Evolutionary conservation across 2,888 invertebrate species (phyloP), one percentile per base, ranked within the genome.

Genomic region (Noctua pronuba): DNA sequence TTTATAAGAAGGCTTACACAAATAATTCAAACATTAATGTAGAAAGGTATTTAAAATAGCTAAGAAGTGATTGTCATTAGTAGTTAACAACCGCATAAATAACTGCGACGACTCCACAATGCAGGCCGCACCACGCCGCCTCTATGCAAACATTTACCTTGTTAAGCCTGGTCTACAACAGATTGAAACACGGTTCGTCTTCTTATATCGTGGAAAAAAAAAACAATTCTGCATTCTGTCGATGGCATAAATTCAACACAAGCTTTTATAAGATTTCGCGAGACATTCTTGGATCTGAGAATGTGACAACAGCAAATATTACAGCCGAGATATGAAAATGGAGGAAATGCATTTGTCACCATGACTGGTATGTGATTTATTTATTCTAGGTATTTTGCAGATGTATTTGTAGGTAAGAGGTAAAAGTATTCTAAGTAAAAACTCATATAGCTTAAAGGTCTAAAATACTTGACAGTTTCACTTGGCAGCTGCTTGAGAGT

Each of bases 101-200:
- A 75, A 79, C 55, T 58, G 66, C 67, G 38, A 55, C 41, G 24
- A 24, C 31, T 44, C 38, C 65, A 75, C 76, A 79, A 73, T 81
- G 80, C 73, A 77, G 41, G 73, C 72, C 44, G 28, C 77, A 71
- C 73, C 31, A 8, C 62, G 60, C 18, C 46, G 58, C 62, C 35
- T 62, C 52, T 70, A 73, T 46, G 71, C 75, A 74, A 87, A 87
- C 66, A 87, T 75, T 82, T 75, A 68, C 58, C 64, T 83, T 67
- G 75, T 77, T 41, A 76, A 76, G 35, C 62, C 3, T 44, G 28
- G n/a, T 75, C 31, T 68, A 71, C 62, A 76, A 68, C 38, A 58
- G 62, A 75, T 77, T 75, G 28, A 38, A 73, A 68, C 18, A 31
- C 3, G 65, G 11, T 62, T 68, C 65, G 10, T 24, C 3, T 62